Evolutionary conservation across 2,888 invertebrate species (phyloP).

Genomic region (Harmothoe impar): DNA sequence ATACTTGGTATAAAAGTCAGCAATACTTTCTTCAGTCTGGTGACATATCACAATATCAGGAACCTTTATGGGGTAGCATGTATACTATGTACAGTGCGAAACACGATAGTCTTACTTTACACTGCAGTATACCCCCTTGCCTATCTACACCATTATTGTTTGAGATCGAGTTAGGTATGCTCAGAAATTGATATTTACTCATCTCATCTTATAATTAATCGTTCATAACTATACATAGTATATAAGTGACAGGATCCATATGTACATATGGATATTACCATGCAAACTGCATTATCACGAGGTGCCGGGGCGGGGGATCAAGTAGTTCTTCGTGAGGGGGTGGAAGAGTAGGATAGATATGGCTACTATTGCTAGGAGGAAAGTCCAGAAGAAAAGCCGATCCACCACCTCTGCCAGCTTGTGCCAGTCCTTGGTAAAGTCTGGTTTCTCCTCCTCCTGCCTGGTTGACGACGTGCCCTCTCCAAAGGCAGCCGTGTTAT

Average conservation of each 20-base stretch:
- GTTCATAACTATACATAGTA: no score
- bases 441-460: conserved; percentile 56
- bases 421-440: conserved; percentile 68
- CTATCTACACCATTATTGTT: no score
- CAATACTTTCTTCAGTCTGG: conserved; percentile 36
- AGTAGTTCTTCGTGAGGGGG: conserved; percentile 65
- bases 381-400: conserved; percentile 68
- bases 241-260: no score
- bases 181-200: no score
- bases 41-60: conserved; percentile 14
- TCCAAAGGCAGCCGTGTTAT: conserved; percentile 30
- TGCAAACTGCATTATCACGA: neutral
- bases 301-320: conserved; percentile 40
- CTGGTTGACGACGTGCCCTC: conserved; percentile 4
- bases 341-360: conserved; percentile 68
- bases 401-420: conserved; percentile 68
- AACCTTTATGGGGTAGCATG: neutral
- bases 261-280: no score
- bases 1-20: neutral
- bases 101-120: neutral
- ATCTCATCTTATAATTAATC: no score
- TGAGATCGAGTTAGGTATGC: no score
- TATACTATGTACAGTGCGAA: neutral
- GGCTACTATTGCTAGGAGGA: conserved; percentile 67
- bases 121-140: no score